Evolutionary conservation across 2,113 vertebrate genomes (phyloP), one percentile per base, ranked within the genome.

Genomic region (Lamprotornis superbus): DNA sequence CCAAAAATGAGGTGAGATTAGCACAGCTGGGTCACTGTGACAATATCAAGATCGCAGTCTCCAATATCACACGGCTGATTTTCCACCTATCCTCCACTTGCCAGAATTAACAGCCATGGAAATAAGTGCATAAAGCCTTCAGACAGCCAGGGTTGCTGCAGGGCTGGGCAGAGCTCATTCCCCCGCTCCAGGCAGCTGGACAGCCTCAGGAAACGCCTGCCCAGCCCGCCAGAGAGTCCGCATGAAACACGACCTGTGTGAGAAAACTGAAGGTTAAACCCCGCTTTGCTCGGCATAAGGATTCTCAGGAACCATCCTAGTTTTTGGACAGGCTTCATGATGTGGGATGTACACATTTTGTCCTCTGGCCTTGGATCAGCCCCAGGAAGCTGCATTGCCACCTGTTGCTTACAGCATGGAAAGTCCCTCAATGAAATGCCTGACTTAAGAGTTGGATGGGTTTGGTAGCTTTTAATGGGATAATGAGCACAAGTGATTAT

Each of bases 361-460:
- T 90, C 60, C 18, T 42, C 59, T 61, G 31, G 76, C 65, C 68
- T 89, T 79, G 44, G 78, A 89, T 93, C 69, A 85, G 55, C 46
- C 67, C 60, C 1, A 1, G 52, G 71, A 96, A 91, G 63, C 37
- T 88, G 44, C 50, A 46, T 95, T 89, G 67, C 87, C 96, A 97
- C 97, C 95, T 97, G 97, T 97, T 96, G 82, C 94, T 96, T 83
- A 53, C 71, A 81, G 28, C 77, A 42, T 60, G 77, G 85, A 85
- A 97, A 93, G 64, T 78, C 65, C 73, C 75, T 93, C 65, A 96
- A 74, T 79, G 68, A 97, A 97, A 91, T 67, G n/a, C n/a, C 52
- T 93, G 76, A 76, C 68, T 92, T 84, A 81, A 44, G 56, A 88
- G 28, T 25, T n/a, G 7, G 39, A 85, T 82, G 35, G 39, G 33